phyloP scores from a whole-genome alignment of 2,888 invertebrate species.

The Gymnocheta viridis region DNA sequence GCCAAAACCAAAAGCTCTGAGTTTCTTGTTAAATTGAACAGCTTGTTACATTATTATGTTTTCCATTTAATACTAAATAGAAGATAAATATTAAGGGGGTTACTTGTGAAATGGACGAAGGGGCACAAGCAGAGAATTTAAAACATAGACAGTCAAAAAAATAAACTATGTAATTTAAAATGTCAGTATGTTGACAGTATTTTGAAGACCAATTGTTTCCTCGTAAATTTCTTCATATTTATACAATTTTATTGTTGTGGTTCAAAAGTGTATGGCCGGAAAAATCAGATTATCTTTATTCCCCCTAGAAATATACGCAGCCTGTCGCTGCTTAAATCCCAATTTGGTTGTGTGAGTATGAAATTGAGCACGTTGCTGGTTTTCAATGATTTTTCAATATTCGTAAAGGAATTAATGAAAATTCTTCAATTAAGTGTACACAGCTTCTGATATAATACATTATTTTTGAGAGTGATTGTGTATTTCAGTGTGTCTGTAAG shows the following conservation, averaged over 20 bases:
- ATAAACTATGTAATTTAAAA: not conserved
- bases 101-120: not conserved
- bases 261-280: not conserved
- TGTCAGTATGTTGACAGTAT: not conserved
- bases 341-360: constrained; percentile 8
- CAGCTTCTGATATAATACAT: not conserved
- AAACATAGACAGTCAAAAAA: not conserved
- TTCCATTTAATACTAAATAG: not conserved
- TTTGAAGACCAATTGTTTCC: not conserved
- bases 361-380: not conserved
- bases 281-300: not conserved
- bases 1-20: not conserved
- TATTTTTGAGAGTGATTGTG: not conserved
- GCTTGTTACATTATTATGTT: not conserved
- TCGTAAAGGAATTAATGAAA: constrained; percentile 60
- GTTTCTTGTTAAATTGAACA: not conserved
- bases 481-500: not conserved
- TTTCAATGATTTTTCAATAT: constrained; percentile 54
- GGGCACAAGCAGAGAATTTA: not conserved
- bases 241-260: not conserved
- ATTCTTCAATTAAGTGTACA: constrained; percentile 54
- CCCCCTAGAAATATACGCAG: not conserved
- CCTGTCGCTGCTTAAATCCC: not conserved
- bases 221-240: not conserved
- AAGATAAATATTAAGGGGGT: not conserved